Percentiles rank a stretch among this genome's conserved stretches.
These are phyloP conservation scores for Oasisia sp. DNA, from an alignment of 2,888 invertebrate genomes.

Conservation along the genomic window DNA sequence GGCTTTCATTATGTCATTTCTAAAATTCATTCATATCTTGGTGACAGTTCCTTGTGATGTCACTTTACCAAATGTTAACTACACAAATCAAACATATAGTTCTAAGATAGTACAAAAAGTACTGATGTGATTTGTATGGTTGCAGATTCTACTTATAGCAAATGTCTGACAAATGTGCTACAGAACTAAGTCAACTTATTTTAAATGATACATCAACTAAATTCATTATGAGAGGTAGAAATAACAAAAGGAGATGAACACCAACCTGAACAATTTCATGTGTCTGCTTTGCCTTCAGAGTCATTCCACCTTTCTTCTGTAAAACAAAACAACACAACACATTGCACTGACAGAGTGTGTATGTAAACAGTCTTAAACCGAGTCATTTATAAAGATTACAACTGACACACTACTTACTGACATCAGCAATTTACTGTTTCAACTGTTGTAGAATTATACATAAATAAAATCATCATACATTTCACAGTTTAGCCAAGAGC, in stretches of 20 bases:
- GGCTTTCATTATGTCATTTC: not conserved
- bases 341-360: too few species aligned
- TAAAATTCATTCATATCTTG: not conserved
- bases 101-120: not conserved
- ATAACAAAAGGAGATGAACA: conserved; percentile 21
- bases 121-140: not conserved
- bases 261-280: conserved; percentile 51
- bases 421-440: too few species aligned
- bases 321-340: conserved; percentile 28
- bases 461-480: too few species aligned
- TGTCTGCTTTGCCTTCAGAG: conserved; percentile 56
- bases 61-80: not conserved
- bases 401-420: too few species aligned
- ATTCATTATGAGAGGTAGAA: not conserved
- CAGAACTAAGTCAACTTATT: not conserved
- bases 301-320: conserved; percentile 55
- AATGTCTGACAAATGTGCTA: not conserved
- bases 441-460: too few species aligned
- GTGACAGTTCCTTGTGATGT: not conserved
- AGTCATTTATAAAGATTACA: too few species aligned
- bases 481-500: too few species aligned
- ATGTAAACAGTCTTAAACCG: not conserved
- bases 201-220: not conserved
- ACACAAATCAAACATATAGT: not conserved
- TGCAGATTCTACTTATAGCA: not conserved